Conservation (phyloP, 2,113 vertebrate species). For the Montifringilla adamsi region DNA sequence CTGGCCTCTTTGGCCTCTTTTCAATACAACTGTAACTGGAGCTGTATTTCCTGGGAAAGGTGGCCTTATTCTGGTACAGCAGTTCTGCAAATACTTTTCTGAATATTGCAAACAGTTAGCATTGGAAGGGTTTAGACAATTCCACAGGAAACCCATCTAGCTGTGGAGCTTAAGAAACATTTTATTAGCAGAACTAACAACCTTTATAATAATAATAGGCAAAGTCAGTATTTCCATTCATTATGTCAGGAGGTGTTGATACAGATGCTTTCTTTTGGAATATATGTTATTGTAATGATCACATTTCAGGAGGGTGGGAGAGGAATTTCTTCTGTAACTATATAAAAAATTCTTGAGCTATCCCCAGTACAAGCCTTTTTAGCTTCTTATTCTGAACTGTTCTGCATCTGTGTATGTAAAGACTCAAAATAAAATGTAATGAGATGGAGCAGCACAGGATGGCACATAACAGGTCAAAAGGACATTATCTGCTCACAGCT, state of each 20-base stretch:
- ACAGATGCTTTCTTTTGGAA: conserved; percentile 33
- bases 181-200: conserved; percentile 62
- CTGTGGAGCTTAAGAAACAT: conserved; percentile 52
- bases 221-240: conserved; percentile 37
- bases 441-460: background rate
- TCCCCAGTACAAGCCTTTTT: background rate
- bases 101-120: conserved; percentile 58
- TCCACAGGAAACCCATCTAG: conserved; percentile 68
- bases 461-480: background rate
- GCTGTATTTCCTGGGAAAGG: conserved; percentile 56
- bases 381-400: background rate
- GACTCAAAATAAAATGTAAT: background rate
- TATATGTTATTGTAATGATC: conserved; percentile 39
- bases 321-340: conserved; percentile 45
- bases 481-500: background rate
- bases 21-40: conserved; percentile 50
- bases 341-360: background rate
- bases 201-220: conserved; percentile 46
- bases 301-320: conserved; percentile 21
- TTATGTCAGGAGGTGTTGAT: conserved; percentile 38
- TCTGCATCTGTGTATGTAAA: background rate
- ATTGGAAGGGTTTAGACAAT: conserved; percentile 54
- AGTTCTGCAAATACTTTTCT: conserved; percentile 58
- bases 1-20: conserved; percentile 43
- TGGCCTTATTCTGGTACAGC: conserved; percentile 42